Evolutionary conservation across 2,888 invertebrate species (phyloP), one percentile per base, ranked within the genome.

Genomic region (Cheilosia impressa): DNA sequence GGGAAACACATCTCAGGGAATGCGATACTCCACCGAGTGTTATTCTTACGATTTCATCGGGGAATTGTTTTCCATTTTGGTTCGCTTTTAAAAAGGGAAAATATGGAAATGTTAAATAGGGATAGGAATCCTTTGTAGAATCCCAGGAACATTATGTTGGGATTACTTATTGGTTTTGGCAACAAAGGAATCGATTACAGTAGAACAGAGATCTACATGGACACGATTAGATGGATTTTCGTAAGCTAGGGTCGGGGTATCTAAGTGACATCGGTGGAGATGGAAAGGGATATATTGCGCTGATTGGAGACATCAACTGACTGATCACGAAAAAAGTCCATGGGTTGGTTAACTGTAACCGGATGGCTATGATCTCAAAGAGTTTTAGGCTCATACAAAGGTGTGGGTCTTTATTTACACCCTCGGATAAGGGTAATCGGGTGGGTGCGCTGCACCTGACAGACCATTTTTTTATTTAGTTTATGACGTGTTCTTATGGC

Each of bases 111-210:
- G 24, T 24, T 58, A 31, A 7, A 45, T 38, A 24, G 43, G 41
- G 24, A 13, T 10, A 41, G n/a, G 38, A 38, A 45, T 31, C 38
- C 38, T 65, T 68, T 55, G 27, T 68, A 34, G 24, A 53, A 45
- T 58, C 34, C 47, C 19, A 10, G 19, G 17, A 69, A 47, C 38
- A 34, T 47, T 34, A 34, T 69, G 55, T 45, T 68, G 43, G 38
- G 52, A 63, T 50, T 50, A 65, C 65, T 50, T 65, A 50, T 65
- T 50, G 65, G 65, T 19, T 34, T 13, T 34, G n/a, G 15, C 41
- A 43, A 66, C 9, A 66, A 53, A 52, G 53, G 65, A 41, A 53
- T 53, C 66, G 41, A 66, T 66, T 66, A 66, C 53, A 41, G 10
- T n/a, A 41, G n/a, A 53, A 24, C 2, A 9, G 38, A 53, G 38